A percentile compares a stretch with the other conserved stretches of the same genome.
These are phyloP conservation scores for Platorchestia sp. DNA, from an alignment of 1,140 invertebrate genomes.

Conservation along the genomic window DNA sequence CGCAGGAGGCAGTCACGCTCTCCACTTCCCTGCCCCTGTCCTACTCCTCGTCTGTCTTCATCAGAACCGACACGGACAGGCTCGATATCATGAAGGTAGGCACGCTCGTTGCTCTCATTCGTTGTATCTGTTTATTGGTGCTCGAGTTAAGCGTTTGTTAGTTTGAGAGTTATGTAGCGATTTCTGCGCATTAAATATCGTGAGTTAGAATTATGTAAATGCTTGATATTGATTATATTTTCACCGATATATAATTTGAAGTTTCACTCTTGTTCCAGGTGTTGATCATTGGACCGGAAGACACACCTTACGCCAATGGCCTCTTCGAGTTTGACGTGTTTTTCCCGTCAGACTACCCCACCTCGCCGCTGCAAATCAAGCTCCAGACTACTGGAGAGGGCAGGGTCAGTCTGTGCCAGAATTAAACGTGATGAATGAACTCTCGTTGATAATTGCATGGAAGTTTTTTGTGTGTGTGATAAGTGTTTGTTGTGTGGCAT, in stretches of 20 bases:
- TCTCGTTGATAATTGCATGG: neutral
- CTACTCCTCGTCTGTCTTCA: conserved; percentile 95
- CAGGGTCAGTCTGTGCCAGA: conserved; percentile 75
- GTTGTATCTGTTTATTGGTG: neutral
- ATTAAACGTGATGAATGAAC: neutral
- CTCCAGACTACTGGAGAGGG: conserved; percentile 94
- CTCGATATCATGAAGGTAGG: conserved; percentile 94
- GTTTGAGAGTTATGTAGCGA: too few relatives aligned
- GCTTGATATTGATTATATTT: conserved; percentile 36
- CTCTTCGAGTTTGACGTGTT: conserved; percentile 94
- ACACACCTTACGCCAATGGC: conserved; percentile 90
- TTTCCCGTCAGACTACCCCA: conserved; percentile 89
- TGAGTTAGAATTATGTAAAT: neutral
- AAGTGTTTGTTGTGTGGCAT: too few relatives aligned
- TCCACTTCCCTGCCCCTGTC: conserved; percentile 93
- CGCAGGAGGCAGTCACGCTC: conserved; percentile 96
- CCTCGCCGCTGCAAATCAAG: conserved; percentile 80
- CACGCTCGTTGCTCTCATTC: neutral
- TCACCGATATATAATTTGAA: conserved; percentile 59
- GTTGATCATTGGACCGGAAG: conserved; percentile 90
- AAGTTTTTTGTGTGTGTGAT: too few relatives aligned
- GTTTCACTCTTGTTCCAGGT: conserved; percentile 76
- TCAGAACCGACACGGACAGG: conserved; percentile 93
- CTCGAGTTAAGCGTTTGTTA: too few relatives aligned
- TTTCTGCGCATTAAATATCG: too few relatives aligned